Conservation (phyloP, 2,888 invertebrate species). For the Pomacea canaliculata region DNA sequence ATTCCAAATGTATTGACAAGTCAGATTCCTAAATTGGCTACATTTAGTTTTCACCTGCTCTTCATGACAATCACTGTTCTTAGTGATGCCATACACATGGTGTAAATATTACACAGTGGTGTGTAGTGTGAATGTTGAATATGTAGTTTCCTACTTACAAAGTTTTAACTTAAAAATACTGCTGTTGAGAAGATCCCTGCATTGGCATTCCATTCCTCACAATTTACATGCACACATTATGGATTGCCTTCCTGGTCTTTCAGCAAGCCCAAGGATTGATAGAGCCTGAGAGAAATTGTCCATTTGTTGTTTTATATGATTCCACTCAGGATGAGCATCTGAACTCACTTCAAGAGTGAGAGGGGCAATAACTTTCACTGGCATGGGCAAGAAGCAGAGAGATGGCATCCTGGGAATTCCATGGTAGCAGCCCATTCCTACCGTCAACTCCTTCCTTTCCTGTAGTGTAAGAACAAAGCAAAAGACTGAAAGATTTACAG, state of each 20-base stretch:
- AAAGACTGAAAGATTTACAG: background rate
- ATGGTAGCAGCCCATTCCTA: conserved; percentile 1
- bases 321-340: background rate
- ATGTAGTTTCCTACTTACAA: no score
- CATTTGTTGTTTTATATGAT: background rate
- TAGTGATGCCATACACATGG: no score
- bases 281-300: background rate
- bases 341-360: background rate
- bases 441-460: background rate
- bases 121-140: no score
- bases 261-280: background rate
- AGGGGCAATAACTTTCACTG: background rate
- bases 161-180: no score
- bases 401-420: background rate
- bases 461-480: background rate
- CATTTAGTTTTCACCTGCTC: no score
- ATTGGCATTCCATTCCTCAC: background rate
- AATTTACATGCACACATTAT: no score
- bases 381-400: conserved; percentile 1
- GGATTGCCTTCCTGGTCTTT: background rate
- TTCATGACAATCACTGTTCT: no score
- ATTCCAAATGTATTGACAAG: no score
- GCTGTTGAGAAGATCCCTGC: no score
- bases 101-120: no score
- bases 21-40: no score